Conservation (phyloP, 2,888 invertebrate genomes). For the Hybos culiciformis region DNA sequence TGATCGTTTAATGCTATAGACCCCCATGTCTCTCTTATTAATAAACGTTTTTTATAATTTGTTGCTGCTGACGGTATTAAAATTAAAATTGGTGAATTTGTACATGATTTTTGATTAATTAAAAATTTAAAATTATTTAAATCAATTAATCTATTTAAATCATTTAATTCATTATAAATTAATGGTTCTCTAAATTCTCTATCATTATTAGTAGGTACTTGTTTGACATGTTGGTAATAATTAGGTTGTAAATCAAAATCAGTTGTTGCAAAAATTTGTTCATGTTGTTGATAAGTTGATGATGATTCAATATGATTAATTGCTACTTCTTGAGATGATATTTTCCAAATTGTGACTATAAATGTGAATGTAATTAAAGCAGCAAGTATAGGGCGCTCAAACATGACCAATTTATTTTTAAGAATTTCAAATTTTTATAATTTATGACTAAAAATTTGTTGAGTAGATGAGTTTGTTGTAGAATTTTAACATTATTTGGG, state of each 20-base stretch:
- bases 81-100: conserved; percentile 42
- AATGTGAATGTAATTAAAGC: conserved; percentile 31
- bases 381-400: conserved; percentile 31
- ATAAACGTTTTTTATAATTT: conserved; percentile 47
- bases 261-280: no score
- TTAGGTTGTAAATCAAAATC: no score
- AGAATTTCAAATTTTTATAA: no score
- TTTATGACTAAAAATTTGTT: not conserved
- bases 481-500: not conserved
- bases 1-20: conserved; percentile 28
- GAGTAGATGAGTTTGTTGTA: not conserved
- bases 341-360: conserved; percentile 33
- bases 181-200: no score
- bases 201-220: no score
- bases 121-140: conserved; percentile 47
- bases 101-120: conserved; percentile 44
- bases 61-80: conserved; percentile 54
- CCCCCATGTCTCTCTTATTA: conserved; percentile 66
- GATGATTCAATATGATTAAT: no score
- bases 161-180: conserved; percentile 18
- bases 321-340: conserved; percentile 29
- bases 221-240: no score
- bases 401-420: conserved; percentile 23
- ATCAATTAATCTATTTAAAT: conserved; percentile 40
- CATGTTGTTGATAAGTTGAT: no score